Evolutionary conservation across 2,797 vertebrate genomes (phyloP).

Genomic region (Myotis planiceps): DNA sequence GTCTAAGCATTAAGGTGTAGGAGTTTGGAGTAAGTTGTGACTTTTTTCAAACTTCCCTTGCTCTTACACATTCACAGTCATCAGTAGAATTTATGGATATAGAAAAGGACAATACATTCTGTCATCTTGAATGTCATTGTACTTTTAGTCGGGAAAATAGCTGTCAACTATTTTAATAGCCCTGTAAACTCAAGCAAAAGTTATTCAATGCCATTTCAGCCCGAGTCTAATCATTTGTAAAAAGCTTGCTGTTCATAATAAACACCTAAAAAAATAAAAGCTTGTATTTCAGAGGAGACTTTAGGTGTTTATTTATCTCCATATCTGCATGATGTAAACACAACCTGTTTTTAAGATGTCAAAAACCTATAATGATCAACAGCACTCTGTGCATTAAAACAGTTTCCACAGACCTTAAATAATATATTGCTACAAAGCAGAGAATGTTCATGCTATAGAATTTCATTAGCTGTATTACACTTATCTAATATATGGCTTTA

Average conservation of each 20-base stretch:
- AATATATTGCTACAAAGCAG: constrained; percentile 68
- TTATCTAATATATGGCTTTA: constrained; percentile 71
- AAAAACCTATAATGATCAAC: constrained; percentile 79
- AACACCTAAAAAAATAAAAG: constrained; percentile 71
- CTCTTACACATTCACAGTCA: not conserved
- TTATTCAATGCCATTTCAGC: constrained; percentile 39
- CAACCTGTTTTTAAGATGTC: constrained; percentile 77
- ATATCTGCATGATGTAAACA: constrained; percentile 55
- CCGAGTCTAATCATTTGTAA: constrained; percentile 58
- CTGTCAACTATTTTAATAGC: constrained; percentile 55
- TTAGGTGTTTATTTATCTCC: constrained; percentile 60
- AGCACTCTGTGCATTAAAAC: constrained; percentile 58
- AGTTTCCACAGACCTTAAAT: constrained; percentile 74
- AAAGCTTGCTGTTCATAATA: constrained; percentile 69
- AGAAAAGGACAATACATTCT: not conserved
- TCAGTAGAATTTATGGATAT: not conserved
- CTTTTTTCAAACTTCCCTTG: not conserved
- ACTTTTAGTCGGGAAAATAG: constrained; percentile 18
- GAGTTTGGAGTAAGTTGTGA: not conserved
- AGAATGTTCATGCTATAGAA: constrained; percentile 60
- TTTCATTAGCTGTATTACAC: constrained; percentile 80
- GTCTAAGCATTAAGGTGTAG: not conserved
- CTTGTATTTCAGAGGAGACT: constrained; percentile 62
- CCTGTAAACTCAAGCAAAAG: constrained; percentile 42
- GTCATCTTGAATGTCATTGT: constrained; percentile 49